Evolutionary conservation across 2,797 vertebrate species (phyloP).

Genomic region (Setipinna tenuifilis): DNA sequence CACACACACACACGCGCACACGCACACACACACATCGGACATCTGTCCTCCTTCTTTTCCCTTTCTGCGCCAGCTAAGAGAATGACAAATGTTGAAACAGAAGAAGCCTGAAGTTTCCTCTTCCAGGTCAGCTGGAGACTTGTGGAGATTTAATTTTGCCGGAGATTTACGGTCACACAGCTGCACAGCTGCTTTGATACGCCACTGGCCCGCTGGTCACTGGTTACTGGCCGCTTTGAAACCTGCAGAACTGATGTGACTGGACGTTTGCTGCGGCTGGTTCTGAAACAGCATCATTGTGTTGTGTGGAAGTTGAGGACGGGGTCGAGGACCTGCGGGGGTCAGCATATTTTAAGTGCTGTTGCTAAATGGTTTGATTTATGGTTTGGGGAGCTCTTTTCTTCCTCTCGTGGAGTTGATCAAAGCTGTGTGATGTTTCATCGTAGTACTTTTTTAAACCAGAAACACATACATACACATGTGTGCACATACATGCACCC

Average conservation of each 20-base stretch:
- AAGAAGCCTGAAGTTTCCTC: conserved; percentile 2
- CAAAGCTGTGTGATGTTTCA: neutral
- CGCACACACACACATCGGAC: neutral
- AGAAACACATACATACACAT: neutral
- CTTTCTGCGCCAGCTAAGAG: neutral
- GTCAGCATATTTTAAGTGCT: neutral
- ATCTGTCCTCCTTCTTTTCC: neutral
- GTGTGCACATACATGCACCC: too few species aligned
- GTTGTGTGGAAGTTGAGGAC: neutral
- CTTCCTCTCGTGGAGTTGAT: neutral
- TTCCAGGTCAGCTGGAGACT: neutral
- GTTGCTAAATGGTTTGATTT: neutral
- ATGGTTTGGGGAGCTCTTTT: neutral
- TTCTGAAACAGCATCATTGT: neutral
- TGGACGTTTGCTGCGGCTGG: neutral
- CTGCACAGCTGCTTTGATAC: neutral
- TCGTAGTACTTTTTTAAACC: neutral
- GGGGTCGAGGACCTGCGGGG: neutral
- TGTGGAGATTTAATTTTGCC: neutral
- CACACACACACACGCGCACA: neutral
- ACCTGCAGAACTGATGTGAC: neutral
- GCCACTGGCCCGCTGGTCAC: neutral
- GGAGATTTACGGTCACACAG: neutral
- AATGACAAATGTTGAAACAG: conserved; percentile 10
- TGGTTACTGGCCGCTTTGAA: neutral